Conservation (phyloP, 2,888 invertebrate species). For the Vandiemenella viatica region DNA sequence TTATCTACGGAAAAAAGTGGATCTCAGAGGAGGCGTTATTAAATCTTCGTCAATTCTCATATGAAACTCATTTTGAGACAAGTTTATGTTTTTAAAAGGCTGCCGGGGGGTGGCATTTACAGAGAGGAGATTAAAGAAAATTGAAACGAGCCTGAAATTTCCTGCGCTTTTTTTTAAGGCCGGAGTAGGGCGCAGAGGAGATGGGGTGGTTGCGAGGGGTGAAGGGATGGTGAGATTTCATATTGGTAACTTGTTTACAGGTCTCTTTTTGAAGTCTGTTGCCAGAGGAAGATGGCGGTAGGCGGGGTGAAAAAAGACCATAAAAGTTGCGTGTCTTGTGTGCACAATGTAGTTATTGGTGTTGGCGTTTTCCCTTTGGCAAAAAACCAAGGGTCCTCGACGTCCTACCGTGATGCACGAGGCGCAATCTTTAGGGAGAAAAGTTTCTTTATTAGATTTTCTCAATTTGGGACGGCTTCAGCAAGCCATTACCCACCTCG, state of each 20-base stretch:
- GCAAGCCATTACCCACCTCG: conserved; percentile 12
- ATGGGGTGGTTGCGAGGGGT: background rate
- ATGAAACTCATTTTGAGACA: conserved; percentile 18
- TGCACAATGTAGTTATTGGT: conserved; percentile 11
- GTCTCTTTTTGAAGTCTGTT: conserved; percentile 15
- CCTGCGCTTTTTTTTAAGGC: conserved; percentile 7
- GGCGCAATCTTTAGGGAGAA: conserved; percentile 12
- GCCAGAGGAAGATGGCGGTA: conserved; percentile 2
- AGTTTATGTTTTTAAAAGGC: conserved; percentile 19
- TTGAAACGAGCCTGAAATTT: conserved; percentile 19
- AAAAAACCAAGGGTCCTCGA: background rate
- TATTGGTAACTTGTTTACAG: conserved; percentile 18
- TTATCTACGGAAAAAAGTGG: background rate
- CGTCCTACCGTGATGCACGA: conserved; percentile 3
- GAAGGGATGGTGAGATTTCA: conserved; percentile 11
- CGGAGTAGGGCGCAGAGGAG: background rate
- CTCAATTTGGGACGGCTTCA: conserved; percentile 19
- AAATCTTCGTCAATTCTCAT: conserved; percentile 19
- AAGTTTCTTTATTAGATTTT: conserved; percentile 19
- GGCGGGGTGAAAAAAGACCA: background rate
- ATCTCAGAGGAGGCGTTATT: conserved; percentile 15
- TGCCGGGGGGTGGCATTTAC: conserved; percentile 15
- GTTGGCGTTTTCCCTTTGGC: conserved; percentile 11
- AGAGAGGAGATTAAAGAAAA: conserved; percentile 18
- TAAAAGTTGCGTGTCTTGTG: background rate